phyloP scores from a whole-genome alignment of 92 coral and sea anemone species.

The Porites divaricata region DNA sequence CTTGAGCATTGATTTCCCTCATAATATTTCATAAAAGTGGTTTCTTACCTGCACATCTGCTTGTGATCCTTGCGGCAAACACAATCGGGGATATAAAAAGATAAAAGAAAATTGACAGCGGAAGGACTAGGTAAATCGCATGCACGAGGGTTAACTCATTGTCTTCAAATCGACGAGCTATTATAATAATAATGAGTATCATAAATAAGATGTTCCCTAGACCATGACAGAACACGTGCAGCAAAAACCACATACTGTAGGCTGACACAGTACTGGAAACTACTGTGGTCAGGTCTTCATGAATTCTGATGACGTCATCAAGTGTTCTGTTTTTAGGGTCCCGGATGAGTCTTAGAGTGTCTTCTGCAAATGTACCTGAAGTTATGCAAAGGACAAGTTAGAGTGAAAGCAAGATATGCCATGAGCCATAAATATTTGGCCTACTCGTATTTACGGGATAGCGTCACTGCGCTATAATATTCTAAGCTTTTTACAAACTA shows the following conservation, averaged over 20 bases:
- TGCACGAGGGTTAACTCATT: too few relatives aligned
- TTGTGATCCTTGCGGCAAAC: constrained; percentile 79
- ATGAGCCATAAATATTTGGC: too few relatives aligned
- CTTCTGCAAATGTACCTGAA: constrained; percentile 46
- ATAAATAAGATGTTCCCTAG: constrained; percentile 46
- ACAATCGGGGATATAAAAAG: constrained; percentile 74
- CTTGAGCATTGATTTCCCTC: too few relatives aligned
- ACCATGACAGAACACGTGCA: constrained; percentile 74
- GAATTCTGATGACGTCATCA: constrained; percentile 49
- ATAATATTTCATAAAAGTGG: too few relatives aligned
- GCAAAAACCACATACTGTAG: constrained; percentile 69
- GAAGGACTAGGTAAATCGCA: constrained; percentile 31
- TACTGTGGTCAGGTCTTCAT: constrained; percentile 70
- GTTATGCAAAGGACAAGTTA: neutral
- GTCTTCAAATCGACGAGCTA: too few relatives aligned
- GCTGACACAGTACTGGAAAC: constrained; percentile 76
- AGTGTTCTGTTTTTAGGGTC: constrained; percentile 13
- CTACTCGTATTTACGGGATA: too few relatives aligned
- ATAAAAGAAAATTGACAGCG: constrained; percentile 27
- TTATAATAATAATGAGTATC: constrained; percentile 56
- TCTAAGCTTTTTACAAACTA: too few relatives aligned
- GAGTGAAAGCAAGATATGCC: too few relatives aligned
- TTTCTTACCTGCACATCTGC: constrained; percentile 72
- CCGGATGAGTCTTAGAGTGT: constrained; percentile 26
- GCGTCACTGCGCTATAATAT: too few relatives aligned